Conservation (phyloP, 2,113 vertebrate genomes). For the Plecturocebus donacophilus region DNA sequence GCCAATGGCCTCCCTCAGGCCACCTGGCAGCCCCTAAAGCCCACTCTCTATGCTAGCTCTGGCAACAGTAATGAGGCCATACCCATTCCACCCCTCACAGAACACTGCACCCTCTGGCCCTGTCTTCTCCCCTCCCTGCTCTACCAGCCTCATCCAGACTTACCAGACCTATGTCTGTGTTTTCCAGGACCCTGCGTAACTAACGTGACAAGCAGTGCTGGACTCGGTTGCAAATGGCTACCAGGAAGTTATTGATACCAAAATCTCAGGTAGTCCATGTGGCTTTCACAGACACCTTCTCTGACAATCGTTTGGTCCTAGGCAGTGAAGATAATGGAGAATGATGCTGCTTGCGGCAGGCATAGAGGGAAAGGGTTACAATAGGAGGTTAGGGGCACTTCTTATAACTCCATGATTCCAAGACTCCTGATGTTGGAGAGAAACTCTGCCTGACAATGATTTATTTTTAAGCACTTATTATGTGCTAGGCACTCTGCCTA, state of each 20-base stretch:
- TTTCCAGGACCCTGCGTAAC: no score
- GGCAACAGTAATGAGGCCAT: background rate
- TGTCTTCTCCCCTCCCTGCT: background rate
- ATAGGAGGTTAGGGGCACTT: background rate
- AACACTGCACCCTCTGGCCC: background rate
- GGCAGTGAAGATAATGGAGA: background rate
- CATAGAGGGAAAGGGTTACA: background rate
- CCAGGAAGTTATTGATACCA: background rate
- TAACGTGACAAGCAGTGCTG: background rate
- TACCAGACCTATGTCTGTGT: background rate
- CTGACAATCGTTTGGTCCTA: background rate
- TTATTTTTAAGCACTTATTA: background rate
- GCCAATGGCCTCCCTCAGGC: background rate
- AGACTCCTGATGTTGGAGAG: background rate
- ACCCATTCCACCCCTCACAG: background rate
- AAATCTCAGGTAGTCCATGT: background rate
- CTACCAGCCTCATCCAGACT: background rate
- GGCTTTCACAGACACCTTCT: background rate
- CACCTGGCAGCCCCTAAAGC: background rate
- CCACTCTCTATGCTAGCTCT: background rate
- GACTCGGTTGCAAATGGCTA: background rate
- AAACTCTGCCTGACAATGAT: background rate
- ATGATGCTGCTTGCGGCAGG: background rate
- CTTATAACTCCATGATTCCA: background rate
- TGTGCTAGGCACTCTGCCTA: background rate